Base-by-base conservation (phyloP, 2,113 vertebrate genomes). In the Mustela lutreola region DNA sequence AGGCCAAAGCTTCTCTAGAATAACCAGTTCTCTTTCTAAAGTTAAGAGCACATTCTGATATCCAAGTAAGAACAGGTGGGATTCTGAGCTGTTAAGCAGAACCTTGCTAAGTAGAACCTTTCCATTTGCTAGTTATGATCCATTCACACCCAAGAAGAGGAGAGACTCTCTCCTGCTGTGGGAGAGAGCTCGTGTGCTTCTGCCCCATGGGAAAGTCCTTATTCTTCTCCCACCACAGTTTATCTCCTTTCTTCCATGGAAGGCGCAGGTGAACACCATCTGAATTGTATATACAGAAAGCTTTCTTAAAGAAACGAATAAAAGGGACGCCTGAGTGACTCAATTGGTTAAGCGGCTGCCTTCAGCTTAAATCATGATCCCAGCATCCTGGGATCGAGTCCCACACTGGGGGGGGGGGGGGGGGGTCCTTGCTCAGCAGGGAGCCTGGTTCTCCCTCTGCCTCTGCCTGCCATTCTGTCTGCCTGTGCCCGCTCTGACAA, bases 281-380 rank as follows among this genome's bases (percentile, higher is more conserved):
- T 31, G 48, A 58, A 86, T 92, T 67, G 88, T 39, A 10, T 9
- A 24, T 21, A 21, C n/a, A 48, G 18, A 85, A 92, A 31, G 2
- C 33, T 88, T 84, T 75, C 85, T 89, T 60, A 91, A 50, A 96
- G 26, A n/a, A 91, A 50, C 7, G 48, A 86, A 67, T 78, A 24
- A 67, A 87, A 90, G 28, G 45, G 45, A 48, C 9, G 1, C 45
- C 45, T 10, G 9, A 48, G 45, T 48, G 45, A 9, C 45, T 48
- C 45, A 48, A 9, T 48, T 48, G 45, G 45, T 48, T 48, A 48
- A 48, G 45, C 45, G 45, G 9, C 45, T 48, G 10, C 45, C 45
- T 48, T 48, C 45, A 48, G 45, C 45, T 48, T 48, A 48, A 48
- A 48, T 48, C 45, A 48, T 48, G 45, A 48, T 48, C 45, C 45